Evolutionary conservation across 2,888 invertebrate species (phyloP), one percentile per base, ranked within the genome.

Genomic region (Pyrgus malvae): DNA sequence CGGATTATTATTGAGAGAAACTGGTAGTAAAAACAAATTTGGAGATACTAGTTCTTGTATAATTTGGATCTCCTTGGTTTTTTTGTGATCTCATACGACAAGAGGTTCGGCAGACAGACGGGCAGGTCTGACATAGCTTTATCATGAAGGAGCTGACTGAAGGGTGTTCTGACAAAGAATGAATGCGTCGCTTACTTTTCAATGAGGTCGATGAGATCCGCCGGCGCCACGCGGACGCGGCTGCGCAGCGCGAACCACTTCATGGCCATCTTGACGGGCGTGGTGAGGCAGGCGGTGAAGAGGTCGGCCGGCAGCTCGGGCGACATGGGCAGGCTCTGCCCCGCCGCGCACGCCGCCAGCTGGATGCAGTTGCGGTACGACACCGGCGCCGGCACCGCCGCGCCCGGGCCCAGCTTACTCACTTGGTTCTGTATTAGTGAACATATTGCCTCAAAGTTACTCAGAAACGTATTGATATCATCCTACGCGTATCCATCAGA

Each of bases 201-300:
- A 56, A 98, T 95, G 61, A 97, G 92, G 38, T 98, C 98, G 70
- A 95, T 87, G 11, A 95, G 94, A 62, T 97, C 92, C 62, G 93
- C 93, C 50, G 97, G 96, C 63, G 97, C 95, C 68, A 97, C 91
- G 74, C 95, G 94, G 50, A 95, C 95, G 55, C 91, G 72, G 66
- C 94, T 94, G 72, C 98, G 95, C 90, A 97, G 92, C 59, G 97
- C 96, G 91, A 96, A 98, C 98, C 98, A 99, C 78, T 96, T 93
- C 62, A 99, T 92, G 58, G 98, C 98, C 74, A 97, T 97, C 91
- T 97, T 97, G 69, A 99, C 98, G 37, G 99, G 99, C 51, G 99
- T 99, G 50, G 99, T 99, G 69, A 99, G 93, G 88, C 99, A 99
- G 9, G 98, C 94, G 21, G 99, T 99, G 91, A 99, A 99, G 69